These are phyloP conservation scores for Mus spretus DNA, from an alignment of 2,797 vertebrate species.

Conservation along the genomic window DNA sequence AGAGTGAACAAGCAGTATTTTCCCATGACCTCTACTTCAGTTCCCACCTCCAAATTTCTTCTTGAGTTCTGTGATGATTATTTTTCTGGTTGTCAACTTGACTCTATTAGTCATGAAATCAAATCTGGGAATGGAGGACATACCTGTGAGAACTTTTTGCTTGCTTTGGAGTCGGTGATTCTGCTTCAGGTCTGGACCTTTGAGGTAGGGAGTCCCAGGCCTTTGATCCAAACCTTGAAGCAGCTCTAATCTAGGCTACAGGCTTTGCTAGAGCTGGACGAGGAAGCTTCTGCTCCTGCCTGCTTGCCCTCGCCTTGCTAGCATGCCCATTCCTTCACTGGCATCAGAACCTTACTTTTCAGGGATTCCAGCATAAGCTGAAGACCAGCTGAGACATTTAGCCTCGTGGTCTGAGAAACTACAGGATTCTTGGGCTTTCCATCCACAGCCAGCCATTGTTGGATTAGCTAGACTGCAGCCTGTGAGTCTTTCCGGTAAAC, in stretches of 20 bases:
- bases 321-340: too few relatives aligned
- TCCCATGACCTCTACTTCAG: not conserved
- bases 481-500: not conserved
- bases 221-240: too few relatives aligned
- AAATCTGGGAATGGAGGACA: not conserved
- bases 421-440: not conserved
- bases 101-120: not conserved
- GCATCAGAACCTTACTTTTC: not conserved
- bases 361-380: too few relatives aligned
- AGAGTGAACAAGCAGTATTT: not conserved
- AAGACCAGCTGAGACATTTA: too few relatives aligned
- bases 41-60: not conserved
- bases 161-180: not conserved
- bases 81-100: not conserved
- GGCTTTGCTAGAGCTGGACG: too few relatives aligned
- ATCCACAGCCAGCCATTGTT: not conserved
- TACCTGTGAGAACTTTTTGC: not conserved
- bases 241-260: too few relatives aligned
- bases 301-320: too few relatives aligned
- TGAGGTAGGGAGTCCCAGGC: not conserved
- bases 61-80: not conserved
- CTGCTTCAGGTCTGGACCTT: not conserved
- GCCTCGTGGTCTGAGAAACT: not conserved
- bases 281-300: too few relatives aligned
- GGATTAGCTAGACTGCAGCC: not conserved